Evolutionary conservation across 2,888 invertebrate species (phyloP), one percentile per base, ranked within the genome.

Genomic region (Xestia c-nigrum): DNA sequence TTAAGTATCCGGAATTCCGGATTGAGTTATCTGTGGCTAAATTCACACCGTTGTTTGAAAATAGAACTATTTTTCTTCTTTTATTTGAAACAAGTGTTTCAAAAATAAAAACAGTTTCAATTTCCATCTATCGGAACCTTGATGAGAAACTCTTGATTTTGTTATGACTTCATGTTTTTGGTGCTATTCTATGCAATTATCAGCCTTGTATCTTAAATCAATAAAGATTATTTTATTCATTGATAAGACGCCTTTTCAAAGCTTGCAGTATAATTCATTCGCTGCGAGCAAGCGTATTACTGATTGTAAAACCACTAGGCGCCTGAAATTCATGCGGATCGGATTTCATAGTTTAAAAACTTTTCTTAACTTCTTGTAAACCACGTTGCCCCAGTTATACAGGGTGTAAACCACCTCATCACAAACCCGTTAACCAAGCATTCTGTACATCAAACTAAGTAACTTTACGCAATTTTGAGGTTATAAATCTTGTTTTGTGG

Each of bases 211-310:
- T 16, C 9, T 19, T 10, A 38, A 73, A n/a, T 46, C 14, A n/a
- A 10, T 10, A 12, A 4, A 10, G 21, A 10, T 55, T 50, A 3
- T 16, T 14, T 14, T 46, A 7, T 9, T 5, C 12, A 0, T 76
- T 24, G 24, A 14, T 19, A 52, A 65, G 75, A 63, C 81, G 63
- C 79, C 79, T 79, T 81, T 24, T 14, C n/a, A 68, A 79, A 79
- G 3, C 14, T 67, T 43, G 10, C 31, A 31, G 31, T 46, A 50
- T 76, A 55, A n/a, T 68, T 43, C 38, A 76, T 5, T 63, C 47
- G 38, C 50, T 55, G 55, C 21, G 24, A 16, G 7, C 31, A 14
- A 1, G 61, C 24, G 38, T 50, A 43, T 52, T 75, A 19, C 14
- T 24, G 43, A 21, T 67, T 63, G 21, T n/a, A 31, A 19, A 21